Evolutionary conservation across 2,797 vertebrate genomes (phyloP), one percentile per base, ranked within the genome.

Genomic region (Sphenopsis melanotis): DNA sequence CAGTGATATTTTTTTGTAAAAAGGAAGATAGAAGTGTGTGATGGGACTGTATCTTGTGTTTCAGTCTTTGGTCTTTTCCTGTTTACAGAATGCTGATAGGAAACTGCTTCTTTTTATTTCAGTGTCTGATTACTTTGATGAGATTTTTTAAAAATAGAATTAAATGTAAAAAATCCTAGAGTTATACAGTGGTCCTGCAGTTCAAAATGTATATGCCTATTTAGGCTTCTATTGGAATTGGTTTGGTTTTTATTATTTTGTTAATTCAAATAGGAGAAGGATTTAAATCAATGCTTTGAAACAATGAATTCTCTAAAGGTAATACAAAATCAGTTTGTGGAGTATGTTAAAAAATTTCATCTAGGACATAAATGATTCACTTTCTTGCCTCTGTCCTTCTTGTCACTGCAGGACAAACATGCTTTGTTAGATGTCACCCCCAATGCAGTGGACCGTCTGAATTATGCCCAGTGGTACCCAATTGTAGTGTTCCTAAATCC

Each of bases 381-480:
- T 91, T 52, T 26, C 18, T 87, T 84, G 5, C 18, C 15, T 91
- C 19, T 75, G 21, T 66, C 17, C 23, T 50, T 76, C 80, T 39
- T 88, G 80, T 83, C 74, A 63, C 52, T 96, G 32, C 90, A 99
- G 99, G 99, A 99, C 97, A 99, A 99, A 95, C 99, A 99, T 22
- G 99, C 99, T 70, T 98, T 99, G 93, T 97, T 99, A 96, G 99
- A 99, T 96, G 99, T 99, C 91, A 99, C 99, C 42, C 99, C 99
- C 22, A 99, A 99, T 70, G 99, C 99, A 26, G 99, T 99, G 94
- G 99, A 99, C 96, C 98, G 99, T 75, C 98, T 99, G 91, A 99
- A 99, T 97, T 99, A 99, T 39, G 99, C 99, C 63, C 99, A 99
- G 98, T 99, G 99, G 99, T 99, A 99, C 97, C 99, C 99, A 22